phyloP scores from a whole-genome alignment of 2,113 vertebrate species.

The Corythoichthys intestinalis region DNA sequence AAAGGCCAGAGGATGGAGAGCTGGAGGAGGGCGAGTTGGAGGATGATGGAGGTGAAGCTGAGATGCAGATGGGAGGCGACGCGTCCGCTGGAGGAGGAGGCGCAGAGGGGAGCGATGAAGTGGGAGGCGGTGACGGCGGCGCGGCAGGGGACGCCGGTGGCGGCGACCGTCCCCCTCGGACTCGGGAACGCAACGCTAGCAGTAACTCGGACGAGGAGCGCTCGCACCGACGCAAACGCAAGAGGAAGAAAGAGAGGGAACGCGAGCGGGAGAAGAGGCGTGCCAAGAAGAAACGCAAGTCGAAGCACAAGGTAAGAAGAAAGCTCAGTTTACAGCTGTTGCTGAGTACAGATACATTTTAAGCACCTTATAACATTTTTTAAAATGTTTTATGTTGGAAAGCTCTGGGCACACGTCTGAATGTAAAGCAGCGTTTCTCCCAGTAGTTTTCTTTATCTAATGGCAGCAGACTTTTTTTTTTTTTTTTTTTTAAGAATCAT shows the following conservation, averaged over 20 bases:
- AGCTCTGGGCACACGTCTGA: too few species aligned
- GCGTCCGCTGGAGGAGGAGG: slow-evolving; percentile 56
- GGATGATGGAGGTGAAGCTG: slow-evolving; percentile 81
- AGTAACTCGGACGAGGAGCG: slow-evolving; percentile 81
- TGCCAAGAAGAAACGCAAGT: slow-evolving; percentile 84
- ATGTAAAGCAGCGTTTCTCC: too few species aligned
- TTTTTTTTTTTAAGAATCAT: not conserved
- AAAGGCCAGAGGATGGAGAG: slow-evolving; percentile 86
- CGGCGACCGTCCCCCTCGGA: slow-evolving; percentile 67
- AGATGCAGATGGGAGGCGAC: slow-evolving; percentile 61
- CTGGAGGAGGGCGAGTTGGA: slow-evolving; percentile 92
- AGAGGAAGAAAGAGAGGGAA: slow-evolving; percentile 87
- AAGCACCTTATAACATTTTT: not conserved
- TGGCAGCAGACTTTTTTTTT: too few species aligned
- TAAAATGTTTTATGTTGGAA: not conserved
- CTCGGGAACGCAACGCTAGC: slow-evolving; percentile 79
- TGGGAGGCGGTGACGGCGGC: slow-evolving; percentile 45
- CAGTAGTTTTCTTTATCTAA: too few species aligned
- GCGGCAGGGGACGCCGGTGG: slow-evolving; percentile 44
- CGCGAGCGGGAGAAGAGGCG: slow-evolving; percentile 83
- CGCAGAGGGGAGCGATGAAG: slow-evolving; percentile 74
- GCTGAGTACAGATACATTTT: not conserved
- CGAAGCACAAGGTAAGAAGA: slow-evolving; percentile 86
- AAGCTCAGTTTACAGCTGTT: not conserved
- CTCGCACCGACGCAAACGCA: slow-evolving; percentile 81